Base-by-base conservation (phyloP, 2,888 invertebrate genomes). In the Zaprionus obscuricornis region DNA sequence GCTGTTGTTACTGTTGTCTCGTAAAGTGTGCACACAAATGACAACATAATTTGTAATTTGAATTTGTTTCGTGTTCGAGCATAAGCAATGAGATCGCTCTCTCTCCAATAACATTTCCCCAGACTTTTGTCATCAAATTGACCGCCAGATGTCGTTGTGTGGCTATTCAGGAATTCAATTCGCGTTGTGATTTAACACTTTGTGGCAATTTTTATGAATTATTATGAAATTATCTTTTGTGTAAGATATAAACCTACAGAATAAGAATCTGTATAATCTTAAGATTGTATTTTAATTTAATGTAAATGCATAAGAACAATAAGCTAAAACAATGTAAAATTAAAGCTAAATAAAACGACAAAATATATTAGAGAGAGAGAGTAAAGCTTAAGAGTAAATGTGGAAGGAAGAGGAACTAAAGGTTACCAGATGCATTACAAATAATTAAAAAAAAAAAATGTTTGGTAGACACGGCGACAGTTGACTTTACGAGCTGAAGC, bases 21-120 rank as follows among this genome's bases (percentile, higher is more conserved):
- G 66, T 79, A 79, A 79, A 82, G 71, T n/a, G n/a, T n/a, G n/a
- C 71, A 65, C 74, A 58, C 62, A 84, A 84, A 84, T 77, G 82
- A 77, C 75, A 79, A 74, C 85, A 85, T 83, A 85, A 84, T 85
- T 82, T 83, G 85, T 83, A 83, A 82, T 83, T 83, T 85, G 85
- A 85, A 83, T 83, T 81, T 78, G 78, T 78, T 85, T 83, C 83
- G 83, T 84, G 83, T 74, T 66, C 78, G 42, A 58, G 83, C 83
- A 84, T 84, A 84, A 84, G 71, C 78, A 85, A 84, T 84, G 81
- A 84, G 83, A 64, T 58, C 18, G 14, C n/a, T n/a, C n/a, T n/a
- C n/a, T n/a, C n/a, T n/a, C n/a, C n/a, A n/a, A n/a, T n/a, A n/a
- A 26, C 17, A 33, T 37, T 17, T 50, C 58, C 34, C 24, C 17